Conservation (phyloP, 2,888 invertebrate genomes). For the Dromius quadrimaculatus region DNA sequence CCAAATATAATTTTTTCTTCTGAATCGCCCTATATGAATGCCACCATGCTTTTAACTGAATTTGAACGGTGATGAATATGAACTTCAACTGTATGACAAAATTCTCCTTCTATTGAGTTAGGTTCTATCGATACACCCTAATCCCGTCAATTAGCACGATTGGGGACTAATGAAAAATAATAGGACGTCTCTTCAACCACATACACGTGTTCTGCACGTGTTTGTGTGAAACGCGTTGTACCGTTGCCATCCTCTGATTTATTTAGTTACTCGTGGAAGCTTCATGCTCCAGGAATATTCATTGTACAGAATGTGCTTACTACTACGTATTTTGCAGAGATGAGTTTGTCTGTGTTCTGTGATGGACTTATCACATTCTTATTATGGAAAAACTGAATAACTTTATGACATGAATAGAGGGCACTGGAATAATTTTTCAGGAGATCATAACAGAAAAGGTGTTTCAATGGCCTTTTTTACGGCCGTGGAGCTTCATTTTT, state of each 20-base stretch:
- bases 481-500: no score
- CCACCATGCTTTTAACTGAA: no score
- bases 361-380: background rate
- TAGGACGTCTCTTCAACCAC: constrained; percentile 14
- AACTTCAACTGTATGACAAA: no score
- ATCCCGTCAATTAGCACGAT: constrained; percentile 18
- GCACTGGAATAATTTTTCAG: no score
- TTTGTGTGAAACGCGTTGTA: background rate
- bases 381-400: background rate
- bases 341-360: no score
- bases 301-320: background rate
- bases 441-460: no score
- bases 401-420: no score
- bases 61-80: no score
- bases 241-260: constrained; percentile 15
- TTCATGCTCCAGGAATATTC: background rate
- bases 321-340: background rate
- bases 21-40: no score
- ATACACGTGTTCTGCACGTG: constrained; percentile 17
- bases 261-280: background rate
- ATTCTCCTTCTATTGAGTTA: no score
- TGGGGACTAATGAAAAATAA: constrained; percentile 23
- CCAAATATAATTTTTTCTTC: no score
- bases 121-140: constrained; percentile 2
- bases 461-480: no score